Percentiles rank a stretch among this genome's conserved stretches.
phyloP scores from a whole-genome alignment of 1,140 invertebrate species.

The roundworm (Caenorhabditis elegans) region DNA sequence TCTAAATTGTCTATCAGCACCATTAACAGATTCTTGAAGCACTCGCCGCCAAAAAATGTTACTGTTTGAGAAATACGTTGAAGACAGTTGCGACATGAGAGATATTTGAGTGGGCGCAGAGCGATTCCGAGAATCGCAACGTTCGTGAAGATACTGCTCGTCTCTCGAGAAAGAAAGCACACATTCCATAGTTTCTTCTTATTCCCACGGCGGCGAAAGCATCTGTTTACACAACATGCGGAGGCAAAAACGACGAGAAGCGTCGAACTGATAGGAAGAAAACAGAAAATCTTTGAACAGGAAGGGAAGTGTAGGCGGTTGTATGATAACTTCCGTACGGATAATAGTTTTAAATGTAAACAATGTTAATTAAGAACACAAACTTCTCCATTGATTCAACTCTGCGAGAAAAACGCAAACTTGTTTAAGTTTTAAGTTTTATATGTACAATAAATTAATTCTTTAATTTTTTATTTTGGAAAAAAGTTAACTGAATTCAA shows the following conservation, averaged over 20 bases:
- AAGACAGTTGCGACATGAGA: not conserved
- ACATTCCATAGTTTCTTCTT: not conserved
- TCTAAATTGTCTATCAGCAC: too few species aligned
- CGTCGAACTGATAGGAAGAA: slow-evolving; percentile 5
- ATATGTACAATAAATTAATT: not conserved
- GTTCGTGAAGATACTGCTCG: slow-evolving; percentile 17
- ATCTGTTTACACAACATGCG: slow-evolving; percentile 30
- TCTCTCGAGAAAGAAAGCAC: not conserved
- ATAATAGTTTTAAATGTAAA: too few species aligned
- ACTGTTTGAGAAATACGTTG: too few species aligned
- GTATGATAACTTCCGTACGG: not conserved
- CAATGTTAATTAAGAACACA: too few species aligned
- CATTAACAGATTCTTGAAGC: too few species aligned
- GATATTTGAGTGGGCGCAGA: slow-evolving; percentile 22
- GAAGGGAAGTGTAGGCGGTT: not conserved
- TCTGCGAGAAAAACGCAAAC: too few species aligned
- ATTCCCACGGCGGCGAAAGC: slow-evolving; percentile 6
- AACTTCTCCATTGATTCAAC: too few species aligned
- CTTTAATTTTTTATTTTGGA: not conserved
- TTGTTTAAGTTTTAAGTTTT: too few species aligned
- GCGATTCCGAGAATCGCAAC: slow-evolving; percentile 26
- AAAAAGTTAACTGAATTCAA: too few species aligned
- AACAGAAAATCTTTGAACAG: not conserved
- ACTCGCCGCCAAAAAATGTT: too few species aligned
- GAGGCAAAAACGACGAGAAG: not conserved